Conservation (phyloP, 2,113 vertebrate genomes). For the human region DNA sequence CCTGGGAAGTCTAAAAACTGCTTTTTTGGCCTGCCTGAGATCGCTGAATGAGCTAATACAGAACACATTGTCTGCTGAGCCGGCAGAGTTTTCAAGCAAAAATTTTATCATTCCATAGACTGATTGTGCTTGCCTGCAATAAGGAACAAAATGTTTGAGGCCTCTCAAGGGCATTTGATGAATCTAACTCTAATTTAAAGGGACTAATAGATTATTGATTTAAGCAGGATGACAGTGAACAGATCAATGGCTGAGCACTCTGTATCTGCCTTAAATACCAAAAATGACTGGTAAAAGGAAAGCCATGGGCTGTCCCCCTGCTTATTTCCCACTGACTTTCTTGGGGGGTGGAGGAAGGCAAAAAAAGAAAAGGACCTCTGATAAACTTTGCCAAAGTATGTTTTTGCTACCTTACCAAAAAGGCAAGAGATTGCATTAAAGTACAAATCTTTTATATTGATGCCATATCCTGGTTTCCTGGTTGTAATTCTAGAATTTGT, state of each 20-base stretch:
- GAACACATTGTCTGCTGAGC: slow-evolving; percentile 81
- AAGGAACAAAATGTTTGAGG: slow-evolving; percentile 71
- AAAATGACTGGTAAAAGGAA: slow-evolving; percentile 66
- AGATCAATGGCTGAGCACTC: slow-evolving; percentile 78
- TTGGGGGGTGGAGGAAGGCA: not conserved
- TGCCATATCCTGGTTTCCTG: not conserved
- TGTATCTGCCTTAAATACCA: slow-evolving; percentile 78
- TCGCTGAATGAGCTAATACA: slow-evolving; percentile 80
- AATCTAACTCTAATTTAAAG: slow-evolving; percentile 85
- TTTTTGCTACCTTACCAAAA: slow-evolving; percentile 6
- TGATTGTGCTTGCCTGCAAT: slow-evolving; percentile 71
- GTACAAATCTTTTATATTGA: not conserved
- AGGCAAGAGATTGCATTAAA: not conserved
- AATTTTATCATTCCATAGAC: slow-evolving; percentile 78
- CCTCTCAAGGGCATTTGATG: slow-evolving; percentile 84
- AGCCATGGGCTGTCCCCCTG: not conserved
- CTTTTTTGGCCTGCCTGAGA: slow-evolving; percentile 71
- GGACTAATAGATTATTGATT: slow-evolving; percentile 89
- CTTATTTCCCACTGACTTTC: not conserved
- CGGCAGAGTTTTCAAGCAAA: slow-evolving; percentile 78
- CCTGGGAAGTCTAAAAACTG: slow-evolving; percentile 76
- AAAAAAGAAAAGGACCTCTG: not conserved
- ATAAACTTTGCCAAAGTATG: slow-evolving; percentile 43
- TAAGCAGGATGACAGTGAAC: slow-evolving; percentile 71
- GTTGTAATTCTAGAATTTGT: not conserved